phyloP scores from a whole-genome alignment of 2,888 invertebrate species.

The Chloromyia formosa region DNA sequence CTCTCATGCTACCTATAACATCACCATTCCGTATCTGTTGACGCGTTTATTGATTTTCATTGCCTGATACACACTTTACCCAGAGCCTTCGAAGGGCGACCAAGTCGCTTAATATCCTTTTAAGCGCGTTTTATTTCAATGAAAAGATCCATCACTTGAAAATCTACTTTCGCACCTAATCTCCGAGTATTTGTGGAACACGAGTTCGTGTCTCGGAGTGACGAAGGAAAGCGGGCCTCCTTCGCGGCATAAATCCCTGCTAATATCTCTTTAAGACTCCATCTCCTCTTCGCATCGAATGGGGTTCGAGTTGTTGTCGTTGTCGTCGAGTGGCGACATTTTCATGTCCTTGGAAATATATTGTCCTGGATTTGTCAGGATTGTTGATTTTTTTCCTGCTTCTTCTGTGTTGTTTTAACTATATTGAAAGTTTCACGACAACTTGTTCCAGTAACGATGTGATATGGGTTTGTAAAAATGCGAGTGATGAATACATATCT shows the following conservation, averaged over 20 bases:
- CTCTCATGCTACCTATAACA: background rate
- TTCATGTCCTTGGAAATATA: constrained; percentile 36
- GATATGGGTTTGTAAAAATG: background rate
- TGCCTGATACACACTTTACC: background rate
- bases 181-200: constrained; percentile 43
- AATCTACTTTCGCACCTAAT: constrained; percentile 43
- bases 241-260: constrained; percentile 38
- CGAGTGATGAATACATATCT: constrained; percentile 21
- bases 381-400: background rate
- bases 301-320: constrained; percentile 20
- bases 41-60: constrained; percentile 32
- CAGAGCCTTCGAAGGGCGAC: background rate
- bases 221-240: background rate
- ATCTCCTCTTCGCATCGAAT: constrained; percentile 1
- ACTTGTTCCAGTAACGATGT: background rate
- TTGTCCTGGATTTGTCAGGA: constrained; percentile 36
- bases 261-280: constrained; percentile 43
- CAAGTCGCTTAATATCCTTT: constrained; percentile 38
- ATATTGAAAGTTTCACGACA: constrained; percentile 3
- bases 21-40: background rate
- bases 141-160: constrained; percentile 42
- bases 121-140: constrained; percentile 44
- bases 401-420: constrained; percentile 36
- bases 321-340: constrained; percentile 23
- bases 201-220: constrained; percentile 35